phyloP scores from a whole-genome alignment of 2,888 invertebrate species.

The Pseudanteris insignis region DNA sequence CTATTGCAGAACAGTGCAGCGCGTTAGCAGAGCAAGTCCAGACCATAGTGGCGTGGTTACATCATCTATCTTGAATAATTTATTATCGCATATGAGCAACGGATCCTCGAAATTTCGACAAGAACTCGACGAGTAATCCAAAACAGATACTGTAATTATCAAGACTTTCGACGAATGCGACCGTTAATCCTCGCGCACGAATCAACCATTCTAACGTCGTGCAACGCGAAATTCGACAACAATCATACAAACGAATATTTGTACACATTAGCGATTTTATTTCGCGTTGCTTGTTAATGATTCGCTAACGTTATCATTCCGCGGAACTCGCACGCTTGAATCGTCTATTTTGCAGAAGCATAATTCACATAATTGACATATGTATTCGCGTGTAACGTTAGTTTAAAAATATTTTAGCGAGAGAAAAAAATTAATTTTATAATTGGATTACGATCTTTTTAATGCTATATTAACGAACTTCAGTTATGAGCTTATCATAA shows the following conservation, averaged over 20 bases:
- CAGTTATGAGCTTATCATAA: constrained; percentile 32
- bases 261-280: too few species aligned
- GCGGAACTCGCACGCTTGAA: too few species aligned
- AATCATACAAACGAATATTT: too few species aligned
- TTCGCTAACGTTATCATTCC: too few species aligned
- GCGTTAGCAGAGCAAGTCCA: constrained; percentile 61
- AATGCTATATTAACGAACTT: constrained; percentile 6
- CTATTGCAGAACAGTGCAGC: constrained; percentile 62
- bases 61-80: constrained; percentile 67
- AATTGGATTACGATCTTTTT: too few species aligned
- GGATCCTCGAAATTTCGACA: constrained; percentile 62
- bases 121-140: constrained; percentile 61
- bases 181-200: constrained; percentile 19
- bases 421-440: too few species aligned
- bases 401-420: too few species aligned
- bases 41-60: constrained; percentile 65
- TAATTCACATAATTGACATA: too few species aligned
- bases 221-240: too few species aligned
- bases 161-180: constrained; percentile 16
- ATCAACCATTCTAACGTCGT: constrained; percentile 13
- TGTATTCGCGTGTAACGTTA: too few species aligned
- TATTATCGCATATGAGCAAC: constrained; percentile 60
- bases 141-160: constrained; percentile 50
- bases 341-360: too few species aligned
- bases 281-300: too few species aligned